Evolutionary conservation across 2,888 invertebrate species (phyloP).

Genomic region (Dryobota labecula): DNA sequence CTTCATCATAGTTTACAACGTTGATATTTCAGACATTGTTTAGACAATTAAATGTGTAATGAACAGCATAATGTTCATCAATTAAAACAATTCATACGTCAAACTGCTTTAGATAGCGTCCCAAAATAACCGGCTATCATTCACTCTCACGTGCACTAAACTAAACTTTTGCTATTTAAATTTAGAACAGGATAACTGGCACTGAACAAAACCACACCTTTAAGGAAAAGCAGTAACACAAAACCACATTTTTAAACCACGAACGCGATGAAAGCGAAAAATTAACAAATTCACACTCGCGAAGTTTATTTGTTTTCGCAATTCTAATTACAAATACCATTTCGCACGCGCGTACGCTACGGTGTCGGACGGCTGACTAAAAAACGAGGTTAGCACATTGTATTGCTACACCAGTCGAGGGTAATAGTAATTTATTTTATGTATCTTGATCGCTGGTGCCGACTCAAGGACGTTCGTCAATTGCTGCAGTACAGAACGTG

Average conservation of each 20-base stretch:
- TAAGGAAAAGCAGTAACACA: neutral
- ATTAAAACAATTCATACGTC: constrained; percentile 17
- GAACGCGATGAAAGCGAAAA: constrained; percentile 8
- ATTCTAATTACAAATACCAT: constrained; percentile 36
- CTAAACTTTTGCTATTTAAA: constrained; percentile 13
- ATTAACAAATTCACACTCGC: neutral
- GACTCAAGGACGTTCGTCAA: constrained; percentile 31
- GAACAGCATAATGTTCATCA: constrained; percentile 19
- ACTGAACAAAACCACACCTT: constrained; percentile 20
- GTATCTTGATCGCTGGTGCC: constrained; percentile 27
- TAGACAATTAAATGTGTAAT: constrained; percentile 1
- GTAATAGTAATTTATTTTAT: constrained; percentile 37
- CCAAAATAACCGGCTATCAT: constrained; percentile 13
- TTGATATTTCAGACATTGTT: neutral
- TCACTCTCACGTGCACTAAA: constrained; percentile 20
- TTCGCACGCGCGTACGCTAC: constrained; percentile 37
- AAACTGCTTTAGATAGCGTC: neutral
- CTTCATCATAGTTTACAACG: constrained; percentile 18
- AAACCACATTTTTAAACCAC: constrained; percentile 23
- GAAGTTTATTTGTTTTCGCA: constrained; percentile 40
- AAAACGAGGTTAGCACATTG: constrained; percentile 48
- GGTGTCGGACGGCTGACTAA: constrained; percentile 50
- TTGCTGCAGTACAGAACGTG: constrained; percentile 18
- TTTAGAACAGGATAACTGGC: constrained; percentile 19
- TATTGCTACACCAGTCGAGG: constrained; percentile 33